phyloP scores from a whole-genome alignment of 1,140 invertebrate species.

The Phortica variegata region DNA sequence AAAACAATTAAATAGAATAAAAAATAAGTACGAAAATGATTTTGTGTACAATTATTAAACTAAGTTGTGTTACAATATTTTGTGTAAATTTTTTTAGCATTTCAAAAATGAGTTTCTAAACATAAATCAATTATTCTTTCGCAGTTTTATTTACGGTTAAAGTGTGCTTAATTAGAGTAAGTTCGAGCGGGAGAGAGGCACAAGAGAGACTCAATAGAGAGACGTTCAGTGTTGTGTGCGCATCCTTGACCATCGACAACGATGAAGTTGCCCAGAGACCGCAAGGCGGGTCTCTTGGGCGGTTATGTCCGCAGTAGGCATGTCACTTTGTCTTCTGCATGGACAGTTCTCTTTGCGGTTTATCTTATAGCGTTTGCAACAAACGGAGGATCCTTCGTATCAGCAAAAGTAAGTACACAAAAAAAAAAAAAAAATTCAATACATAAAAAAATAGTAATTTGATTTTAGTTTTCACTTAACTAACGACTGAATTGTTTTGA shows the following conservation, averaged over 20 bases:
- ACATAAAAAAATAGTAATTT: neutral
- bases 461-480: neutral
- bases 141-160: constrained; percentile 44
- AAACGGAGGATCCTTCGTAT: constrained; percentile 28
- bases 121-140: constrained; percentile 24
- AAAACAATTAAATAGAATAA: neutral
- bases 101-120: neutral
- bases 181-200: constrained; percentile 10
- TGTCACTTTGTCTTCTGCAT: constrained; percentile 5
- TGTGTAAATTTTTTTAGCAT: constrained; percentile 2
- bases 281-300: constrained; percentile 47
- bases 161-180: constrained; percentile 23
- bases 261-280: constrained; percentile 51
- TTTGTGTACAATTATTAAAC: too few species aligned
- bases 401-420: constrained; percentile 42
- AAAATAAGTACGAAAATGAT: too few species aligned
- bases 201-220: too few species aligned
- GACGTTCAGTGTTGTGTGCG: constrained; percentile 25
- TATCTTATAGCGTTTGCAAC: constrained; percentile 28
- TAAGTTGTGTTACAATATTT: too few species aligned
- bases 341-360: constrained; percentile 32
- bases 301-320: constrained; percentile 6
- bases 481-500: too few species aligned
- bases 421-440: neutral
- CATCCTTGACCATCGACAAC: constrained; percentile 14